Evolutionary conservation across 2,888 invertebrate species (phyloP).

Genomic region (Drosophila crucigera): DNA sequence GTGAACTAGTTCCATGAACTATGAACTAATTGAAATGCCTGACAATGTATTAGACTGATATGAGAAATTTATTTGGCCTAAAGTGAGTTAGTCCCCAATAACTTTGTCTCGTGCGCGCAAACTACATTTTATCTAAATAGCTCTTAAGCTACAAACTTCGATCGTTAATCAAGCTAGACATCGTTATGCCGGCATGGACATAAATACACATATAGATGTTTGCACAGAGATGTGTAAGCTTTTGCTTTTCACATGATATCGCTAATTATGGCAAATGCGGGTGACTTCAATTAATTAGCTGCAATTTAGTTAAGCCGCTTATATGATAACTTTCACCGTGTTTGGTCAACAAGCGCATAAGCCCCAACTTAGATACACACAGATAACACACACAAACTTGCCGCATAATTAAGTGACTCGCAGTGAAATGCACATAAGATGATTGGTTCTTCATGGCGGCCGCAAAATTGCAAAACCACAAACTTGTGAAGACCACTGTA

Average conservation of each 20-base stretch:
- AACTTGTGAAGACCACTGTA: conserved; percentile 23
- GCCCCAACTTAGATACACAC: conserved; percentile 37
- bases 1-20: background rate
- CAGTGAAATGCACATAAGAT: conserved; percentile 47
- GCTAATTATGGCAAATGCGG: conserved; percentile 57
- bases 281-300: conserved; percentile 71
- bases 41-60: background rate
- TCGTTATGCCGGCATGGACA: background rate
- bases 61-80: background rate
- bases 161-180: conserved; percentile 44
- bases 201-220: background rate
- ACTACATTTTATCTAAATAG: conserved; percentile 18
- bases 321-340: conserved; percentile 59
- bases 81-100: background rate
- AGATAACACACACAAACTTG: conserved; percentile 8
- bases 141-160: conserved; percentile 37
- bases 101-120: background rate
- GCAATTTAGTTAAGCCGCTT: conserved; percentile 72
- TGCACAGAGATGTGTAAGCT: conserved; percentile 27
- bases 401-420: conserved; percentile 51
- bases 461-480: conserved; percentile 48
- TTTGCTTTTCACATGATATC: conserved; percentile 51
- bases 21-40: background rate
- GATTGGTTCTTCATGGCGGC: conserved; percentile 56
- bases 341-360: conserved; percentile 41